Conservation (phyloP, 2,113 vertebrate species). For the Embiotoca jacksoni region DNA sequence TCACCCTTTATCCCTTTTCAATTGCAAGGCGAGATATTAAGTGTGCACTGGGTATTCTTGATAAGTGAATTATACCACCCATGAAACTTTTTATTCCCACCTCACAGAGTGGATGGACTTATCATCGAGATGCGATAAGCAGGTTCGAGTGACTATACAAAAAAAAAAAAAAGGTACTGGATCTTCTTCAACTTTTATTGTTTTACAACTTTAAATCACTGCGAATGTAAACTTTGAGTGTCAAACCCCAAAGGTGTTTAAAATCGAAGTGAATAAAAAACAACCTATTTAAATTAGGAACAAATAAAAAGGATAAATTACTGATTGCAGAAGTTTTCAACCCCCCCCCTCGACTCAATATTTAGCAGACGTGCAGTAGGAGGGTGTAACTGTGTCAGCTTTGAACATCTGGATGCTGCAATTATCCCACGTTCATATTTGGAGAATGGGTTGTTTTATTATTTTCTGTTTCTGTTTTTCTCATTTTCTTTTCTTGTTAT, state of each 20-base stretch:
- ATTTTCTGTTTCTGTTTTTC: no score
- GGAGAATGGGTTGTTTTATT: no score
- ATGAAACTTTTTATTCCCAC: constrained; percentile 63
- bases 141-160: constrained; percentile 3
- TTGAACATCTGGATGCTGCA: no score
- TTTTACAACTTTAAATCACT: constrained; percentile 18
- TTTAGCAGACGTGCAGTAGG: no score
- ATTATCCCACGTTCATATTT: no score
- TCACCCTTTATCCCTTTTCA: constrained; percentile 68
- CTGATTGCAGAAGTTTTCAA: no score
- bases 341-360: no score
- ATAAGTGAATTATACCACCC: constrained; percentile 68
- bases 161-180: neutral
- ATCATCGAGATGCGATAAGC: constrained; percentile 37
- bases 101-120: constrained; percentile 33
- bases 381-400: no score
- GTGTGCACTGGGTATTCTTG: constrained; percentile 56
- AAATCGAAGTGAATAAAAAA: neutral
- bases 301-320: neutral
- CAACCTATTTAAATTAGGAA: neutral
- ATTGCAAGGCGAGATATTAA: constrained; percentile 61
- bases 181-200: constrained; percentile 11
- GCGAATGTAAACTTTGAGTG: neutral
- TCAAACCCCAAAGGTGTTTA: no score
- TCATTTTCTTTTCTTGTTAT: no score